Evolutionary conservation across 2,888 invertebrate species (phyloP).

Genomic region (Podabrus alpinus): DNA sequence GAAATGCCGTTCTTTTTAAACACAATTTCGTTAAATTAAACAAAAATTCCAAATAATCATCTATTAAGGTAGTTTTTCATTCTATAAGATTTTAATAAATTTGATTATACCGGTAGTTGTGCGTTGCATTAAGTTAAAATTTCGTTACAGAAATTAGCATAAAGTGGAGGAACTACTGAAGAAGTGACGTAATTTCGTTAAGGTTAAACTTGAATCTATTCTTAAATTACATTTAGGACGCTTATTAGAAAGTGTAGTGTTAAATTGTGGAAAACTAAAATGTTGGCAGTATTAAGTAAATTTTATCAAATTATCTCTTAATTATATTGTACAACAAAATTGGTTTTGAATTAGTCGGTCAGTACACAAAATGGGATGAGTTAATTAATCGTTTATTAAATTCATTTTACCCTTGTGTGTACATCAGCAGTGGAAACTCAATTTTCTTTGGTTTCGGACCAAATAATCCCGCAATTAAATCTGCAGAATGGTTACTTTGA

Average conservation of each 20-base stretch:
- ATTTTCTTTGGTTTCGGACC: constrained; percentile 2
- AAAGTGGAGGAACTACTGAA: background rate
- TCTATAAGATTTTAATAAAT: background rate
- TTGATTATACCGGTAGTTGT: background rate
- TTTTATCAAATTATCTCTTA: background rate
- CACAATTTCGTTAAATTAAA: background rate
- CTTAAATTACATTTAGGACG: background rate
- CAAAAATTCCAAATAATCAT: background rate
- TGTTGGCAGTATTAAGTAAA: background rate
- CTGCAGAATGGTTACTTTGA: constrained; percentile 5
- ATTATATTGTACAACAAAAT: background rate
- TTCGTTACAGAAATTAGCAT: background rate
- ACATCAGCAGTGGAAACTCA: constrained; percentile 1
- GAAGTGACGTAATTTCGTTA: background rate
- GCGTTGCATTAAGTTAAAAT: background rate
- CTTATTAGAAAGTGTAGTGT: background rate
- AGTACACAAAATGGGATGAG: background rate
- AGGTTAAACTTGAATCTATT: background rate
- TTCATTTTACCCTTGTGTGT: constrained; percentile 3
- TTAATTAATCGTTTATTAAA: constrained; percentile 1
- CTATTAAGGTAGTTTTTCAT: background rate
- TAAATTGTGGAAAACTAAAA: background rate
- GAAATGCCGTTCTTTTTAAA: background rate
- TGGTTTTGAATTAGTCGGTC: background rate
- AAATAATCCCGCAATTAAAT: constrained; percentile 3